Percentiles rank a stretch among this genome's conserved stretches.
Evolutionary conservation across 1,140 invertebrate genomes (phyloP).

Genomic region (Gryon sp.): DNA sequence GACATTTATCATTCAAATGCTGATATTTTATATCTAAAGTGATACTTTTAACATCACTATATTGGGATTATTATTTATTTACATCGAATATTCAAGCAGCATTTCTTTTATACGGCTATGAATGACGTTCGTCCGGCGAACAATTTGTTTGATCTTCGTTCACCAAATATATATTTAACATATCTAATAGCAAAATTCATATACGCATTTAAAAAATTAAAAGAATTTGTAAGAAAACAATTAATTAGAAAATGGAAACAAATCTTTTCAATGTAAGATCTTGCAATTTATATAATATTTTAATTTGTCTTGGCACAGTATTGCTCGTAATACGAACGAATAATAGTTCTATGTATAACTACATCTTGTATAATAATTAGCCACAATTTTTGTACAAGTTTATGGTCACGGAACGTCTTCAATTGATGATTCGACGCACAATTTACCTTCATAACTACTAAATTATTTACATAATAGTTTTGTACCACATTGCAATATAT

Average conservation of each 20-base stretch:
- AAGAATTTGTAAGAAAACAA: no score
- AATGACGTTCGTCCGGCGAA: constrained; percentile 58
- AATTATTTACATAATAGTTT: constrained; percentile 36
- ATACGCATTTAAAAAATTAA: no score
- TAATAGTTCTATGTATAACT: constrained; percentile 45
- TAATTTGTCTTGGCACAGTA: constrained; percentile 51
- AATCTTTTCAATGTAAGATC: constrained; percentile 18
- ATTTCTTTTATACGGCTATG: constrained; percentile 53
- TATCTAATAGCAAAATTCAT: no score
- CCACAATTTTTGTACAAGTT: constrained; percentile 48
- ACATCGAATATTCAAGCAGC: constrained; percentile 53
- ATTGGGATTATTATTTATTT: constrained; percentile 52
- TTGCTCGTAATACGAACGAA: constrained; percentile 47
- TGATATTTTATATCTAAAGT: constrained; percentile 22
- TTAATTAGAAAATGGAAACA: constrained; percentile 22
- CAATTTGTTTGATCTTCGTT: constrained; percentile 44
- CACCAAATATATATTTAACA: no score
- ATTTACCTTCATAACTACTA: constrained; percentile 9
- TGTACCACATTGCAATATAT: constrained; percentile 3
- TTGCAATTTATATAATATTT: constrained; percentile 21
- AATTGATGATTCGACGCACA: constrained; percentile 3
- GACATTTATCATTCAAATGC: constrained; percentile 46
- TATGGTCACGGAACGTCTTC: constrained; percentile 24
- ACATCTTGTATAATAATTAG: constrained; percentile 37
- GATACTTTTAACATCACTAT: constrained; percentile 52